Evolutionary conservation across 1,140 invertebrate species (phyloP).

Genomic region (Drosophila tristis): DNA sequence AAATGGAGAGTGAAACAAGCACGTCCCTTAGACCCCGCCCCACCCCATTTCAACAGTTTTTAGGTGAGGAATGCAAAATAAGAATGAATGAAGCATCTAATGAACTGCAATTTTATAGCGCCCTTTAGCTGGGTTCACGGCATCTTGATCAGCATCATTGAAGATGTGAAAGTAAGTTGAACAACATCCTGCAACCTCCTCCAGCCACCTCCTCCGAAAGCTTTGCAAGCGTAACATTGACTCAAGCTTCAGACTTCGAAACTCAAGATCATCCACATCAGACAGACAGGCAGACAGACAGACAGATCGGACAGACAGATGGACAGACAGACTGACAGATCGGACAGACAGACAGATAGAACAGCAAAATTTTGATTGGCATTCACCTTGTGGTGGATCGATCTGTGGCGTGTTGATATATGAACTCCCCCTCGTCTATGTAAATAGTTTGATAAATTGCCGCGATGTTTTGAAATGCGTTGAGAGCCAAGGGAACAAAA

Average conservation of each 20-base stretch:
- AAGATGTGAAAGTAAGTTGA: constrained; percentile 80
- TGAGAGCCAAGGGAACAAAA: constrained; percentile 25
- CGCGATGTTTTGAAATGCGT: constrained; percentile 14
- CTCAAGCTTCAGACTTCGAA: constrained; percentile 41
- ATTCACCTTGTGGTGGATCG: constrained; percentile 54
- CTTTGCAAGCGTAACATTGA: constrained; percentile 28
- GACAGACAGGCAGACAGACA: not conserved
- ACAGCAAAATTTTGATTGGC: constrained; percentile 68
- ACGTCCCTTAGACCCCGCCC: not conserved
- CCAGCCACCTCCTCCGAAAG: constrained; percentile 20
- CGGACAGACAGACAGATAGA: constrained; percentile 11
- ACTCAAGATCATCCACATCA: constrained; percentile 64
- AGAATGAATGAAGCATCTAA: constrained; percentile 6
- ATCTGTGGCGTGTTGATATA: constrained; percentile 15
- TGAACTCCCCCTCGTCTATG: constrained; percentile 37
- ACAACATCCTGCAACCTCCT: constrained; percentile 16
- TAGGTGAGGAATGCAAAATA: not conserved
- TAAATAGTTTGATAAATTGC: constrained; percentile 77
- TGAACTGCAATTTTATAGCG: constrained; percentile 59
- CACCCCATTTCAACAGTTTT: not conserved
- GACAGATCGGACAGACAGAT: not conserved
- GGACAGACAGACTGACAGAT: not conserved
- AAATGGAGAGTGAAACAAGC: too few species aligned
- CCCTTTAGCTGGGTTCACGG: constrained; percentile 75
- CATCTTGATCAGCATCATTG: constrained; percentile 67